Percentiles rank a stretch among this genome's conserved stretches.
These are phyloP conservation scores for Desoria tigrina DNA, from an alignment of 2,888 invertebrate species.

Conservation along the genomic window DNA sequence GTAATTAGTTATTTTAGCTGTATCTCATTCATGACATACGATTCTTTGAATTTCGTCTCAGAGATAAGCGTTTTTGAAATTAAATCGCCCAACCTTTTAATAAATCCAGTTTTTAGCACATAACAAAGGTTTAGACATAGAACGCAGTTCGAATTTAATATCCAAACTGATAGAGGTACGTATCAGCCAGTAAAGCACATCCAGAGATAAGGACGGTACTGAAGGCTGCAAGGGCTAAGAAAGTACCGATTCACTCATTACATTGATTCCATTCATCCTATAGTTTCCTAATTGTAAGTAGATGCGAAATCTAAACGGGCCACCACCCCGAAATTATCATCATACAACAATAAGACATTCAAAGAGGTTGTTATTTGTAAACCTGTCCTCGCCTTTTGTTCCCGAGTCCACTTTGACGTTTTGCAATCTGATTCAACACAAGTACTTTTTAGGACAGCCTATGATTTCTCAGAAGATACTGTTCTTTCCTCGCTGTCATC, in stretches of 20 bases:
- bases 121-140: no score
- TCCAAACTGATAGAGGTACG: no score
- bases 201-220: neutral
- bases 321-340: slow-evolving; percentile 9
- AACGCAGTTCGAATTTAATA: no score
- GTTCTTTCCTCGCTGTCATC: no score
- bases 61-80: neutral
- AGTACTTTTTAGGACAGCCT: neutral
- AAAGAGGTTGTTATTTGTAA: slow-evolving; percentile 8
- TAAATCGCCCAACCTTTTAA: neutral
- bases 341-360: slow-evolving; percentile 6
- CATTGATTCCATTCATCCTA: no score
- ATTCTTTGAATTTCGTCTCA: neutral
- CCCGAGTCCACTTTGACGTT: slow-evolving; percentile 14
- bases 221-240: no score
- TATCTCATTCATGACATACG: neutral
- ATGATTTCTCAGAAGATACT: no score
- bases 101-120: neutral
- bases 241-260: no score
- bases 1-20: neutral
- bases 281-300: no score
- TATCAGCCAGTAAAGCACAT: neutral
- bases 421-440: neutral
- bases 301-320: neutral
- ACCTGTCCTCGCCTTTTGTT: slow-evolving; percentile 16